These are phyloP conservation scores for Boloria selene DNA, from an alignment of 2,888 invertebrate genomes.

Conservation along the genomic window DNA sequence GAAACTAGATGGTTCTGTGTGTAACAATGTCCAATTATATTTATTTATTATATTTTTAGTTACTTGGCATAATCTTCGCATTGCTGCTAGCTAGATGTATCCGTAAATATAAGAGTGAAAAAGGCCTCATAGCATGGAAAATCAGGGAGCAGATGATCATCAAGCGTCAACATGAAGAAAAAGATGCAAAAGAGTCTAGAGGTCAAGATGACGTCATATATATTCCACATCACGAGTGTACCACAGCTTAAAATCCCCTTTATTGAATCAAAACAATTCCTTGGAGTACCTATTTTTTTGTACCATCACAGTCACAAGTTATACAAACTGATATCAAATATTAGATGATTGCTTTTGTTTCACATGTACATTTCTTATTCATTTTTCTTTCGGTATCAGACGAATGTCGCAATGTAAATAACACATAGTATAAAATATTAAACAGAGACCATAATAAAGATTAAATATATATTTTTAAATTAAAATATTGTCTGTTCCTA, in stretches of 20 bases:
- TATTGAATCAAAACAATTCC: background rate
- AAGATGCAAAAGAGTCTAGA: conserved; percentile 40
- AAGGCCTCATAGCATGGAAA: conserved; percentile 85
- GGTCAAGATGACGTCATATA: conserved; percentile 46
- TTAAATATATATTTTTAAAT: no score
- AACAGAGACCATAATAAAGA: no score
- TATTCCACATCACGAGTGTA: conserved; percentile 53
- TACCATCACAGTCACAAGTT: no score
- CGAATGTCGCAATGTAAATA: no score
- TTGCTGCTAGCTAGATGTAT: conserved; percentile 93
- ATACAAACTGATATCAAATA: no score
- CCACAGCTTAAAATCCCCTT: conserved; percentile 45
- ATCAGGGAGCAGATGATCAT: conserved; percentile 80
- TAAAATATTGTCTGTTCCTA: no score
- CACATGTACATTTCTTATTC: no score
- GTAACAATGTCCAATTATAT: no score
- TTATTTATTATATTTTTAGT: conserved; percentile 80
- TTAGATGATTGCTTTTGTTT: no score
- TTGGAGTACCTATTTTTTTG: background rate
- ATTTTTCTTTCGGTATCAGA: no score
- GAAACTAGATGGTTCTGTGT: no score
- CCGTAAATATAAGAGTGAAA: conserved; percentile 87
- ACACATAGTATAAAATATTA: no score
- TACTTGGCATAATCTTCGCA: conserved; percentile 93
- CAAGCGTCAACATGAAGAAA: conserved; percentile 54